Evolutionary conservation across 2,113 vertebrate species (phyloP).

Genomic region (Limanda limanda): DNA sequence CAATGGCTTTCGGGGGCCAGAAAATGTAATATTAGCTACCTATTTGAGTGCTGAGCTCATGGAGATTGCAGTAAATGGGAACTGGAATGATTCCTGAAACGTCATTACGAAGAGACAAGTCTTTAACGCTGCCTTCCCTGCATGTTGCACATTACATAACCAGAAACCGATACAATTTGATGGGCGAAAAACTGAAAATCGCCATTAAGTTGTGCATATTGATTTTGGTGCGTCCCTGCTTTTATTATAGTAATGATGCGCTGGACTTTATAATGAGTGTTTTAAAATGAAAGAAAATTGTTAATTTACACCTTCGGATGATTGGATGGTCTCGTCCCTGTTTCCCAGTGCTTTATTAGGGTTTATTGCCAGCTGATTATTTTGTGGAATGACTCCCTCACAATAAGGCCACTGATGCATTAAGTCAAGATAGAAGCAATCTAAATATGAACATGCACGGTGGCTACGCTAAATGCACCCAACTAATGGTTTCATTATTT

Average conservation of each 20-base stretch:
- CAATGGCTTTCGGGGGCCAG: constrained; percentile 70
- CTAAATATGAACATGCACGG: constrained; percentile 79
- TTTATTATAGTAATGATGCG: constrained; percentile 59
- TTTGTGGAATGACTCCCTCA: constrained; percentile 74
- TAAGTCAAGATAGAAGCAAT: constrained; percentile 81
- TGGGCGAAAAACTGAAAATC: constrained; percentile 39
- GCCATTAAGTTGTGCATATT: constrained; percentile 58
- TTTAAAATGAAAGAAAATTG: constrained; percentile 75
- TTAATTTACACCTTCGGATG: constrained; percentile 75
- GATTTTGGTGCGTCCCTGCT: constrained; percentile 43
- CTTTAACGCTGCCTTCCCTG: constrained; percentile 21
- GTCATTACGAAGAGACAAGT: constrained; percentile 45
- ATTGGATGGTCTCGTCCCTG: constrained; percentile 58
- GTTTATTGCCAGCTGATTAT: constrained; percentile 78
- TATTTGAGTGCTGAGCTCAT: constrained; percentile 71
- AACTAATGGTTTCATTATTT: constrained; percentile 83
- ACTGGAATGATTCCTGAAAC: constrained; percentile 54
- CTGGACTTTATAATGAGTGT: constrained; percentile 62
- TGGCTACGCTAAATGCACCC: constrained; percentile 74
- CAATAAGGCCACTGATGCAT: constrained; percentile 77
- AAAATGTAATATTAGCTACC: constrained; percentile 71
- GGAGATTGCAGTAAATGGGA: constrained; percentile 67
- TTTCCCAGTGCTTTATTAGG: constrained; percentile 73
- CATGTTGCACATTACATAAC: constrained; percentile 40
- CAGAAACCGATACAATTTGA: constrained; percentile 55